Base-by-base conservation (phyloP, 2,797 vertebrate species). In the Hypotaenidia okinawae region DNA sequence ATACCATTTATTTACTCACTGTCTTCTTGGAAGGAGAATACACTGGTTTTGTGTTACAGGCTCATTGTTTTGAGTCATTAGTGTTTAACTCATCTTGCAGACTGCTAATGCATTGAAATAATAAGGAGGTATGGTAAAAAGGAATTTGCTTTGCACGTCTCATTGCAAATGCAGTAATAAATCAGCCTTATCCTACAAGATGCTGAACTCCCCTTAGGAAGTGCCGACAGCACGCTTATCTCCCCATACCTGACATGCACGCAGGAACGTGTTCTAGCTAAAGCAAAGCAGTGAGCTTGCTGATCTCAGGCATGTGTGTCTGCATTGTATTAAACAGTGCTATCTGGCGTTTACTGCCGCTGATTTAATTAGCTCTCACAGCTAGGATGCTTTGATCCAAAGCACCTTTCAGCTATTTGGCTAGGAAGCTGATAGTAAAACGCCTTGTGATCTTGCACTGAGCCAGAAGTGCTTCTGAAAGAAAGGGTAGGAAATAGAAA, bases 31-130 rank as follows among this genome's bases (percentile, higher is more conserved):
- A 59, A 90, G 91, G 68, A 49, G 68, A 92, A 92, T 73, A 95
- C 47, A 51, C 51, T 51, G 9, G 27, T 30, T 87, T 84, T 47
- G 22, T 81, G 39, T 77, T 64, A 24, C 16, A 70, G 52, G 33
- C 16, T 92, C 5, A 2, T 2, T 76, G 68, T 13, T 91, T 83
- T 95, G 92, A 94, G 81, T 95, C 95, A 96, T 63, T 66, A 16
- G 24, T 45, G 43, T 92, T 95, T 49, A 89, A 73, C 52, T 92
- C 91, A 22, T 70, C 86, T 79, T 67, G 63, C 68, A 77, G n/a
- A 57, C 28, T 93, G 61, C 45, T 94, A 76, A 67, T 63, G 54
- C 16, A 3, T 47, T 64, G 35, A 88, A 84, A 81, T 93, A 95
- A 95, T 82, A 5, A 89, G 69, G 75, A 91, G 83, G 82, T 79